Percentiles rank a stretch among this genome's conserved stretches.
phyloP scores from a whole-genome alignment of 2,113 vertebrate genomes.

The Chlorodrepanis virens region DNA sequence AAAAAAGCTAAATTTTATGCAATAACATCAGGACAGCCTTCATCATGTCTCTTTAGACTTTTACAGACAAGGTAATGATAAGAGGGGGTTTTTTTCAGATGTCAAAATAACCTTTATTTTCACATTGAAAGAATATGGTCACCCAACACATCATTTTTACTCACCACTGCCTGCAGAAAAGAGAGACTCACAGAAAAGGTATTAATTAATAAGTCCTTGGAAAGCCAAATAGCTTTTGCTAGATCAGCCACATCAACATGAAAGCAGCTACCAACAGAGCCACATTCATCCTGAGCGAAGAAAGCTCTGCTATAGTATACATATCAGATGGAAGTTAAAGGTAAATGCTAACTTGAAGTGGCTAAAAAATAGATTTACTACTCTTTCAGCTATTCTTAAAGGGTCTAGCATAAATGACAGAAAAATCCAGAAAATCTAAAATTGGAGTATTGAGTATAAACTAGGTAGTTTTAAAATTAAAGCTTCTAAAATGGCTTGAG shows the following conservation, averaged over 20 bases:
- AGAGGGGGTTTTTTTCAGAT: not conserved
- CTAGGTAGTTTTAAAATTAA: not conserved
- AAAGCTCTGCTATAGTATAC: not conserved
- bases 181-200: not conserved
- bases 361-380: not conserved
- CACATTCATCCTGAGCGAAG: not conserved
- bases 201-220: not conserved
- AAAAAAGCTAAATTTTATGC: not conserved
- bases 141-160: not conserved
- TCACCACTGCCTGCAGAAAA: not conserved
- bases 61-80: not conserved
- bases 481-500: not conserved
- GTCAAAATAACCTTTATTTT: not conserved
- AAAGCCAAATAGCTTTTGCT: not conserved
- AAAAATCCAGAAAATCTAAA: not conserved
- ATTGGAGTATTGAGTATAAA: not conserved
- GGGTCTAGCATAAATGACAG: not conserved
- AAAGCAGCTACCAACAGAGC: not conserved
- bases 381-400: not conserved
- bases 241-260: not conserved
- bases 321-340: not conserved
- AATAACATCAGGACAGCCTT: fast-evolving
- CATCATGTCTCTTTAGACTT: not conserved
- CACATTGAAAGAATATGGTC: not conserved
- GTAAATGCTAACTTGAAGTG: not conserved